A percentile compares a stretch with the other conserved stretches of the same genome.
phyloP scores from a whole-genome alignment of 2,797 vertebrate genomes.

The Threskiornis aethiopicus region DNA sequence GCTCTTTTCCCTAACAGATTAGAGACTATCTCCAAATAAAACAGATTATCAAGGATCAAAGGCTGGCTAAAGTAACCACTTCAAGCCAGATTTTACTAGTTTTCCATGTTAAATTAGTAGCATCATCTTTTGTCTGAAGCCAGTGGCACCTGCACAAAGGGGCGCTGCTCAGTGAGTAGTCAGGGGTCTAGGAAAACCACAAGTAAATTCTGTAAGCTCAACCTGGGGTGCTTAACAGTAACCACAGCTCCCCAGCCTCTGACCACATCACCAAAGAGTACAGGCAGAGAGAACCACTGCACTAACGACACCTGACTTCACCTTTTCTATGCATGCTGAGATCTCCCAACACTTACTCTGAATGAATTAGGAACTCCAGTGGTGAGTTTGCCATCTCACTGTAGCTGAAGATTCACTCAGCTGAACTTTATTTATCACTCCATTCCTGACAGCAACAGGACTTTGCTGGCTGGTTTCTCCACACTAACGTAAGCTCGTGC shows the following conservation, averaged over 20 bases:
- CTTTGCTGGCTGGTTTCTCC: not conserved
- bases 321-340: not conserved
- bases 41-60: not conserved
- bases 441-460: not conserved
- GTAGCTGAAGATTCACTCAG: not conserved
- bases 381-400: not conserved
- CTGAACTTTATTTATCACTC: not conserved
- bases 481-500: fast-evolving
- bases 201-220: not conserved
- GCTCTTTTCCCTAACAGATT: not conserved
- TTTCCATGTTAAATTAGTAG: not conserved
- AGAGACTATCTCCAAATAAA: not conserved
- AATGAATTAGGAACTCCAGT: not conserved
- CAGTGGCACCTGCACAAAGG: not conserved
- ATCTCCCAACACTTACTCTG: not conserved
- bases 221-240: not conserved
- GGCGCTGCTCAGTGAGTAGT: not conserved
- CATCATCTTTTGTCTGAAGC: not conserved
- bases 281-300: not conserved
- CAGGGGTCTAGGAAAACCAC: not conserved
- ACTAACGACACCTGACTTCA: not conserved
- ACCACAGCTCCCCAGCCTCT: not conserved
- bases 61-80: not conserved
- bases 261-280: fast-evolving
- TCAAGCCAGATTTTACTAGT: not conserved